Conservation (phyloP, 2,888 invertebrate species). For the Patella pellucida region DNA sequence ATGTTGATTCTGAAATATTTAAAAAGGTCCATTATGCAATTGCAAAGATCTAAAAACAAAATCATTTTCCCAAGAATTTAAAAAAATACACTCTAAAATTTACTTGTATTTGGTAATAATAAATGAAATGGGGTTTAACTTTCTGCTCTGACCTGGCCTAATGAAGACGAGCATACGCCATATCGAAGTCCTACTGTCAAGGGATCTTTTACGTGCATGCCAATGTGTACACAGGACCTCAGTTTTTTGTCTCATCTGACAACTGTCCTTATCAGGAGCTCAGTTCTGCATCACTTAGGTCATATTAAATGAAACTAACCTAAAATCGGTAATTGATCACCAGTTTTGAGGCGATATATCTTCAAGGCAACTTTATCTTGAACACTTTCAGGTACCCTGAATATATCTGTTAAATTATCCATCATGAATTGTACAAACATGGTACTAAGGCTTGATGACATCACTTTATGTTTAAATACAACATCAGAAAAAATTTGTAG, state of each 20-base stretch:
- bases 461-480: slow-evolving; percentile 60
- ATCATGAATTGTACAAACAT: slow-evolving; percentile 63
- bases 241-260: slow-evolving; percentile 34
- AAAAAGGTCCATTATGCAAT: not conserved
- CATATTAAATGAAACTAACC: slow-evolving; percentile 30
- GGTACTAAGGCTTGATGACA: slow-evolving; percentile 58
- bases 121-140: not conserved
- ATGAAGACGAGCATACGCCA: too few relatives aligned
- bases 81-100: not conserved
- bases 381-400: slow-evolving; percentile 57
- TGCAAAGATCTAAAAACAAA: not conserved
- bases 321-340: slow-evolving; percentile 27
- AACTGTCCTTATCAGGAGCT: too few relatives aligned
- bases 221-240: not conserved
- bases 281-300: too few relatives aligned
- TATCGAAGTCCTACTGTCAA: too few relatives aligned
- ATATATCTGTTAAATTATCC: slow-evolving; percentile 56
- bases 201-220: too few relatives aligned
- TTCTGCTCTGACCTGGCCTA: too few relatives aligned
- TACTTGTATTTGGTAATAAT: not conserved
- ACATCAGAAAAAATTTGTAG: slow-evolving; percentile 54
- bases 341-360: slow-evolving; percentile 35
- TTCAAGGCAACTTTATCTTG: slow-evolving; percentile 48
- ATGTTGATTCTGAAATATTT: slow-evolving; percentile 53
- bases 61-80: not conserved